Evolutionary conservation across 2,888 invertebrate genomes (phyloP).

Genomic region (Nephrocerus scutellatus): DNA sequence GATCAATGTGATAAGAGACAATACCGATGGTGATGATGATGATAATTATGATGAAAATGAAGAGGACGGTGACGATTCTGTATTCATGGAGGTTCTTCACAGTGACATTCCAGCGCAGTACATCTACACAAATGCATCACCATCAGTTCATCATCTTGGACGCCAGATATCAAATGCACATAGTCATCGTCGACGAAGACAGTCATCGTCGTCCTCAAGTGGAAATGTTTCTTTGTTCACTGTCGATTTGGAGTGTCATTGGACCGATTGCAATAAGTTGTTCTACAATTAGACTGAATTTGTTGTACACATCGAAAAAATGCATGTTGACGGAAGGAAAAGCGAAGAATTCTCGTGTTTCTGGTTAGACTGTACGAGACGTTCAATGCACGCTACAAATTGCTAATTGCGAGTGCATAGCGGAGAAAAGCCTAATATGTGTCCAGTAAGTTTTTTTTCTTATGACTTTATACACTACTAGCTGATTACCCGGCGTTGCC

Average conservation of each 20-base stretch:
- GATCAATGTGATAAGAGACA: not conserved
- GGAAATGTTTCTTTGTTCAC: not conserved
- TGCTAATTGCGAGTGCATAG: slow-evolving; percentile 96
- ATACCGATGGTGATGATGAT: not conserved
- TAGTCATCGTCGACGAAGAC: too few relatives aligned
- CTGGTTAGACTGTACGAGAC: slow-evolving; percentile 86
- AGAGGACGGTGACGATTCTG: slow-evolving; percentile 10
- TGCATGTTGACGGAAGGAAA: slow-evolving; percentile 80
- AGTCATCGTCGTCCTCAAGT: too few relatives aligned
- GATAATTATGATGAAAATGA: slow-evolving; percentile 9
- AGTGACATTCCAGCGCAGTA: not conserved
- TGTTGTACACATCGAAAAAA: slow-evolving; percentile 76
- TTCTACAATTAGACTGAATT: slow-evolving; percentile 73
- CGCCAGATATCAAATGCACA: too few relatives aligned
- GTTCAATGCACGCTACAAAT: slow-evolving; percentile 96
- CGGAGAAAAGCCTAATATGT: slow-evolving; percentile 96
- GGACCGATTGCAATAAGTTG: slow-evolving; percentile 77
- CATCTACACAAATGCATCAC: too few relatives aligned
- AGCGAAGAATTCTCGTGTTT: slow-evolving; percentile 88
- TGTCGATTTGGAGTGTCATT: slow-evolving; percentile 56
- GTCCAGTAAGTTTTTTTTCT: slow-evolving; percentile 87
- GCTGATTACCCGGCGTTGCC: too few relatives aligned
- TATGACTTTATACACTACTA: too few relatives aligned
- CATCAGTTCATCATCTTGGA: too few relatives aligned
- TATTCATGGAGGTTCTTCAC: not conserved